Evolutionary conservation across 2,888 invertebrate genomes (phyloP).

Genomic region (Ornithoptera alexandrae): DNA sequence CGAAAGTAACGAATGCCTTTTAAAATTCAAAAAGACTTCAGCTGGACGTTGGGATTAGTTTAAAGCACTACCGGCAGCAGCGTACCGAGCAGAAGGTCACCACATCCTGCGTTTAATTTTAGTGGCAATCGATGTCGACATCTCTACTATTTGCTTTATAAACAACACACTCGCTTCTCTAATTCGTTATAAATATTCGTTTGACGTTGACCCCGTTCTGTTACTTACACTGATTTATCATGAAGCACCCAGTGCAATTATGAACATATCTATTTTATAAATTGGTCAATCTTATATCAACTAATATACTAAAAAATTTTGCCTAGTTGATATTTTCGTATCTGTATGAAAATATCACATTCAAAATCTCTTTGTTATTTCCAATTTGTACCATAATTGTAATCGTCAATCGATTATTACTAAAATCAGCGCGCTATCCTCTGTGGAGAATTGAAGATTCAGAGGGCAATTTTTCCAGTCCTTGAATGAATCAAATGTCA

Average conservation of each 20-base stretch:
- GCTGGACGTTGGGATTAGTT: slow-evolving; percentile 1
- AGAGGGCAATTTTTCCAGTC: no score
- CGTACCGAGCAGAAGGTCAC: slow-evolving; percentile 23
- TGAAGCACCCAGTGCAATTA: neutral
- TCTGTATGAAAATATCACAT: no score
- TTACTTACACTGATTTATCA: slow-evolving; percentile 6
- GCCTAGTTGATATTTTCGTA: no score
- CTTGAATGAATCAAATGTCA: no score
- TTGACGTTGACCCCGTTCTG: slow-evolving; percentile 18
- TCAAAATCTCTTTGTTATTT: no score
- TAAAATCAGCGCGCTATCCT: no score
- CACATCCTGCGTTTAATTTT: slow-evolving; percentile 29
- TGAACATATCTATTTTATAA: neutral
- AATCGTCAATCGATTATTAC: no score
- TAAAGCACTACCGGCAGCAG: slow-evolving; percentile 14
- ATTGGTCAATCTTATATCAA: neutral
- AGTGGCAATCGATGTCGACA: slow-evolving; percentile 27
- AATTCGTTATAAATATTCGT: slow-evolving; percentile 22
- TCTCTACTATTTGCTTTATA: slow-evolving; percentile 26
- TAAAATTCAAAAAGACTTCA: neutral
- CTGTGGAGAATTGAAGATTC: no score
- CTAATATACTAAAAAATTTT: neutral
- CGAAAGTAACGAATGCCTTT: neutral
- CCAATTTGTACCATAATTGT: no score
- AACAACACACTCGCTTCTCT: slow-evolving; percentile 11